Evolutionary conservation across 2,888 invertebrate species (phyloP), one percentile per base, ranked within the genome.

Genomic region (Drosophila barbarae): DNA sequence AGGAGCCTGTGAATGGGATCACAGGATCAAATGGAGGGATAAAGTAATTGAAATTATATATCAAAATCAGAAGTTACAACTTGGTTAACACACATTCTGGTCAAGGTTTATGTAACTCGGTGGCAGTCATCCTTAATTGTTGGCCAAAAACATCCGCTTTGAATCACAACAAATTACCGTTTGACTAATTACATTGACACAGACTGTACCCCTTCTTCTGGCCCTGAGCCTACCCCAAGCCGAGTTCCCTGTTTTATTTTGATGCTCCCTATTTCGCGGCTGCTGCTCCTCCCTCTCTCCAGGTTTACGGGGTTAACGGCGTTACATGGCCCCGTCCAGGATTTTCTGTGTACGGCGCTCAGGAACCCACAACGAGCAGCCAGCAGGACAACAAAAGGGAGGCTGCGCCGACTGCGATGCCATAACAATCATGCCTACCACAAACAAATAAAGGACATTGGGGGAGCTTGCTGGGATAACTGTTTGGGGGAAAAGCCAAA

Each of bases 321-420:
- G 60, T 71, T 82, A 73, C 71, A 71, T 68, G 59, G 75, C 69
- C 69, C 49, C 72, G 72, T 49, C 46, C 51, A 69, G 73, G 81
- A 83, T 72, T 77, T 72, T 38, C 32, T 46, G 65, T 2, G 55
- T 44, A 50, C 66, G 79, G 79, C 80, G 79, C 73, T 47, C 79
- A 79, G 83, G 32, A 83, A 71, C 26, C 10, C 10, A 7, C 59
- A 59, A 35, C 13, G 21, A 58, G 55, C 53, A 42, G 49, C 42
- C 58, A 50, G 18, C 42, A 6, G 38, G 13, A 49, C 44, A 32
- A 30, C 46, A 51, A 36, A 35, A 30, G 30, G 38, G 59, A 56
- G 56, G 44, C 38, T 57, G 56, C 30, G 46, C 39, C 38, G 42
- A 38, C 47, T 9, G 55, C 46, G 64, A 47, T 49, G 49, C 30